Evolutionary conservation across 92 coral and sea anemone genomes (phyloP), one percentile per base, ranked within the genome.

Genomic region (Umimayanthus chanpuru): DNA sequence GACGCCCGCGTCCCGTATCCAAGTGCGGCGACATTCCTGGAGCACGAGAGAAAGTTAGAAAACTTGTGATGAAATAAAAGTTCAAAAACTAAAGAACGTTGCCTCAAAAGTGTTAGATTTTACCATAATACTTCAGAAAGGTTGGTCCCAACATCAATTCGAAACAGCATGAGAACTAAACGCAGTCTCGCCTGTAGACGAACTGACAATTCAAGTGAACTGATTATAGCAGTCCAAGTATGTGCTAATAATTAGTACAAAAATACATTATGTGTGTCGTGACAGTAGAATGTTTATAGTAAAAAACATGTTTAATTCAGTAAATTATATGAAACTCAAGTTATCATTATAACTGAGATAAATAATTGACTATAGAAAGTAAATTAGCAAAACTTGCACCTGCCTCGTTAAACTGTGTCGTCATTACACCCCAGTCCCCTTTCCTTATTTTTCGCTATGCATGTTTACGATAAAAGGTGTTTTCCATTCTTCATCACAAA

Each of bases 61-160:
- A 25, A 32, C 11, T 43, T 5, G 44, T 12, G 53, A 64, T 36
- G 74, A 6, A 65, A 15, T 6, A 39, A 78, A 21, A 81, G 8
- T 38, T 64, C 28, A 18, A 41, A 39, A 36, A 81, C 38, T 12
- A 41, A 36, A 86, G 32, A 38, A 15, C 29, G 10, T 53, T 18
- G 18, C 68, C 15, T 30, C 23, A 75, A 76, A 53, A 5, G 23
- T 18, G 36, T 44, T 40, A 36, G 41, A 23, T 83, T 64, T 83
- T 91, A 94, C 98, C 98, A 93, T 93, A 94, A 85, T 94, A 94
- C 76, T 94, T 94, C 84, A 94, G 88, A 86, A 93, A 94, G 47
- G 93, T 91, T 40, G 93, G 39, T 26, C 81, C 74, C 47, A 91
- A 64, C 95, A 92, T 92, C 73, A 47, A 30, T 43, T 8, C 38